Evolutionary conservation across 2,888 invertebrate species (phyloP), one percentile per base, ranked within the genome.

Genomic region (Dicyrtoma fusca): DNA sequence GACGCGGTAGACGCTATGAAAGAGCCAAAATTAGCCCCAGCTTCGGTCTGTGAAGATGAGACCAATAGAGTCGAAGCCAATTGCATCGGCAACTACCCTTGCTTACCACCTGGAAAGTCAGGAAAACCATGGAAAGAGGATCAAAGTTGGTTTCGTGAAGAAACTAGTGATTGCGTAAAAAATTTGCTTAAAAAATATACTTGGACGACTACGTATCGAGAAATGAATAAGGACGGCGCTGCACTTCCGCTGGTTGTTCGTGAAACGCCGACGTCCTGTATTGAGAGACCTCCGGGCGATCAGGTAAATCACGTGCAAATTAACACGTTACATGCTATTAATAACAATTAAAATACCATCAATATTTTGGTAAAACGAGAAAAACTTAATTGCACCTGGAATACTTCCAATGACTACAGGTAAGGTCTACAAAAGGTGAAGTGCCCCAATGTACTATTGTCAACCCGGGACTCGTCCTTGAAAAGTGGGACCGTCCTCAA

Each of bases 171-270:
- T 21, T 80, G 80, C 65, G 66, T 74, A 1, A 77, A 79, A 47
- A 74, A 75, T 21, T 69, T 76, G 23, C 64, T 78, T 5, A 76
- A 76, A 23, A 79, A 78, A 64, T 77, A 75, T 45, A 69, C 75
- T 53, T 80, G 75, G 76, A 77, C 78, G 1, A 72, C 77, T 8
- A 79, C 77, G 10, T 80, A 80, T 63, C 53, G 78, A 13, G 79
- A 80, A 71, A 77, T 76, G 77, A 79, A 78, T 53, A 77, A 77
- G 57, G 77, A 80, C 71, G 80, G 80, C n/a, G 80, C 79, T 5
- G 75, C 77, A 14, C 74, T 76, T 26, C 78, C 78, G 2, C 10
- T 78, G 5, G 70, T 73, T 5, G 71, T 73, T 14, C 62, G 72
- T n/a, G 69, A 72, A 42, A 26, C 69, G 5, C 79, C 79, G 6